Conservation (phyloP, 37 sponge, comb jelly and placozoan genomes). For the Theonella swinhoei region DNA sequence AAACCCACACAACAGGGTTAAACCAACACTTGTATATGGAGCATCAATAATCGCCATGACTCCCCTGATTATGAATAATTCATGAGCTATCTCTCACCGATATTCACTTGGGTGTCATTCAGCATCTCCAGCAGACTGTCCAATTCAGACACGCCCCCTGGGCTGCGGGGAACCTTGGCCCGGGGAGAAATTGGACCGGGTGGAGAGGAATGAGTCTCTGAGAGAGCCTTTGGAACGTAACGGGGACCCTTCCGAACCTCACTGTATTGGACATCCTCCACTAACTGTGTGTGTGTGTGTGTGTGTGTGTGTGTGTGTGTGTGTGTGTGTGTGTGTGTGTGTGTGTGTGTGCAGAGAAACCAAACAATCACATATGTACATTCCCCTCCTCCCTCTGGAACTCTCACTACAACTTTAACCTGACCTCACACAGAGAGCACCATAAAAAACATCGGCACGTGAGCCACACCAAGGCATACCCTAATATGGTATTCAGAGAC, state of each 20-base stretch:
- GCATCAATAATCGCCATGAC: too few species aligned
- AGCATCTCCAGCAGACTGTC: constrained; percentile 62
- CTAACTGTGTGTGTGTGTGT: constrained; percentile 1
- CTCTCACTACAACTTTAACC: too few species aligned
- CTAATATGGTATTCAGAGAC: too few species aligned
- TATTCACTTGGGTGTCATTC: constrained; percentile 34
- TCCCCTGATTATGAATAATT: neutral
- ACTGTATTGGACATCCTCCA: constrained; percentile 62
- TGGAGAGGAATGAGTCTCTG: constrained; percentile 13
- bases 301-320: neutral
- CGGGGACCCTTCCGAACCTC: constrained; percentile 50
- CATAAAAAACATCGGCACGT: too few species aligned
- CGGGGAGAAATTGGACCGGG: neutral
- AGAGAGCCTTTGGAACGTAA: constrained; percentile 32
- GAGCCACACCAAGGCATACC: too few species aligned
- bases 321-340: too few species aligned
- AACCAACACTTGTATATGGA: too few species aligned
- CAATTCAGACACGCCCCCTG: constrained; percentile 46
- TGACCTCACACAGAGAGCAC: too few species aligned
- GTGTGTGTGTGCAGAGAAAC: neutral
- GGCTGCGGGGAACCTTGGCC: neutral
- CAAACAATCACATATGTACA: neutral
- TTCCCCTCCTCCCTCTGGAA: too few species aligned
- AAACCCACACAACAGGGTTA: too few species aligned
- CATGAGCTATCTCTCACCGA: neutral